These are phyloP conservation scores for Drosophila recens DNA, from an alignment of 2,888 invertebrate species.

Conservation along the genomic window DNA sequence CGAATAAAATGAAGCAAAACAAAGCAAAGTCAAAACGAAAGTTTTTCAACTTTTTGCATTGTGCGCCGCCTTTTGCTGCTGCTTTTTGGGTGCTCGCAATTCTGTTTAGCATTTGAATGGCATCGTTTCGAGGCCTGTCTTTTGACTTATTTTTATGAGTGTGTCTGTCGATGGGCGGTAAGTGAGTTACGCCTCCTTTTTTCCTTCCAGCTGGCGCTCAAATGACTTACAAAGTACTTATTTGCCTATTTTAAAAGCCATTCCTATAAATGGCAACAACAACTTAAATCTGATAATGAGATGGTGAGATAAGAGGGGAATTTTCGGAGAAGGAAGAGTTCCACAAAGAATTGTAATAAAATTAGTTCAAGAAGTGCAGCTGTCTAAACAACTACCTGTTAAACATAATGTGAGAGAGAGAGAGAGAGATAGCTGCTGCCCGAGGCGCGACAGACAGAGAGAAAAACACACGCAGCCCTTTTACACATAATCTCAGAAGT, in stretches of 20 bases:
- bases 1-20: slow-evolving; percentile 50
- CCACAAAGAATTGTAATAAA: slow-evolving; percentile 62
- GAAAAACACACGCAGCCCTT: slow-evolving; percentile 37
- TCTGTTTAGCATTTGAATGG: slow-evolving; percentile 73
- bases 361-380: slow-evolving; percentile 69
- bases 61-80: slow-evolving; percentile 42
- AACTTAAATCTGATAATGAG: slow-evolving; percentile 37
- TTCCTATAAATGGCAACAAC: slow-evolving; percentile 64
- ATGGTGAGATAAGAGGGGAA: slow-evolving; percentile 8
- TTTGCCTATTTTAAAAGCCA: slow-evolving; percentile 76
- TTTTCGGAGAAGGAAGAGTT: slow-evolving; percentile 5
- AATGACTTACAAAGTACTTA: slow-evolving; percentile 81
- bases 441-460: background rate
- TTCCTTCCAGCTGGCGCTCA: slow-evolving; percentile 49
- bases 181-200: slow-evolving; percentile 19
- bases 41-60: slow-evolving; percentile 70
- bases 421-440: slow-evolving; percentile 5
- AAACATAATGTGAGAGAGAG: slow-evolving; percentile 39
- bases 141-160: slow-evolving; percentile 69
- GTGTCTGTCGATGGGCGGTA: slow-evolving; percentile 46
- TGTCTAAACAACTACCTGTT: slow-evolving; percentile 77
- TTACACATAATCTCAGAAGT: slow-evolving; percentile 39
- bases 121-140: slow-evolving; percentile 66
- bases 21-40: slow-evolving; percentile 62
- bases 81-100: slow-evolving; percentile 29